Percentiles rank a stretch among this genome's conserved stretches.
These are phyloP conservation scores for Pterostichus madidus DNA, from an alignment of 2,888 invertebrate genomes.

Conservation along the genomic window DNA sequence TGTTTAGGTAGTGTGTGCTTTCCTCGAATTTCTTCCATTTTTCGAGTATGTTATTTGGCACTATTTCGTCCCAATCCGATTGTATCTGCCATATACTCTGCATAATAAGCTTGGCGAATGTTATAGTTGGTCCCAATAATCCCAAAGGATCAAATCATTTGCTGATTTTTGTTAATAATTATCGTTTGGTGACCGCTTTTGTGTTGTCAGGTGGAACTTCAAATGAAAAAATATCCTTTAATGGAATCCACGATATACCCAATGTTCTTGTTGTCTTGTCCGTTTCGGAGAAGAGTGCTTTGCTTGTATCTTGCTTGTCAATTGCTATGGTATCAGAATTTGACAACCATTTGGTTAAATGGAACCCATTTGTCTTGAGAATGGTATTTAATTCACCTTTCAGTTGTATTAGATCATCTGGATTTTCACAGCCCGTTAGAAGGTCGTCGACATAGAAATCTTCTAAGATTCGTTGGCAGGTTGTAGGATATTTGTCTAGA, in stretches of 20 bases:
- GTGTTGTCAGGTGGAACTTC: background rate
- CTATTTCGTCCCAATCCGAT: constrained; percentile 64
- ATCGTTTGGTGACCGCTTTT: constrained; percentile 47
- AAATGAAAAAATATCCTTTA: constrained; percentile 17
- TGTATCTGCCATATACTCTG: constrained; percentile 65
- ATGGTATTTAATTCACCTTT: constrained; percentile 23
- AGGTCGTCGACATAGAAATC: too few species aligned
- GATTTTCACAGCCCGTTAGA: constrained; percentile 67
- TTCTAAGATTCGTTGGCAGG: constrained; percentile 63
- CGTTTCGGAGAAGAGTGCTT: background rate
- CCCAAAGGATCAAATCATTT: constrained; percentile 62
- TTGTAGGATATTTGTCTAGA: constrained; percentile 67
- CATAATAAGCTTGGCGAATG: constrained; percentile 60
- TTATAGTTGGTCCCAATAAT: constrained; percentile 59
- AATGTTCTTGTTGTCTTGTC: constrained; percentile 26
- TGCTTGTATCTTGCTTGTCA: background rate
- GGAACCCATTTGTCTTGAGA: constrained; percentile 66
- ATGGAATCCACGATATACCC: constrained; percentile 19
- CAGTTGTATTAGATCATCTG: constrained; percentile 39
- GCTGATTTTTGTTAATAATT: constrained; percentile 20
- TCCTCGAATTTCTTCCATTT: constrained; percentile 54
- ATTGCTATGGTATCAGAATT: constrained; percentile 57
- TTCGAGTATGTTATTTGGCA: constrained; percentile 48
- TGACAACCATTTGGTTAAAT: constrained; percentile 68
- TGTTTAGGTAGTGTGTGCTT: constrained; percentile 41